Conservation (phyloP, 2,888 invertebrate species). For the Zaprionus obscuricornis region DNA sequence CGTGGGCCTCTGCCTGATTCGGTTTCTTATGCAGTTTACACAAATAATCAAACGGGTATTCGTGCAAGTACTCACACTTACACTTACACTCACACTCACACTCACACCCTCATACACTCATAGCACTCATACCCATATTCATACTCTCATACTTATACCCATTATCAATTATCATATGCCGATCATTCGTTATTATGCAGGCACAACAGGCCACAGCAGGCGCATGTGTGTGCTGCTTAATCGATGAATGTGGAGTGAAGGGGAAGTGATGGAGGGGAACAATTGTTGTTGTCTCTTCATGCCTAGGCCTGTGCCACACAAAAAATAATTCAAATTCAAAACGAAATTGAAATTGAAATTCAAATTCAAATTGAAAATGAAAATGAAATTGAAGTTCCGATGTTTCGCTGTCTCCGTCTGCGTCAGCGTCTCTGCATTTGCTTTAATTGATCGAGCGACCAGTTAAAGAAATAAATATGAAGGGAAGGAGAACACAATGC, state of each 20-base stretch:
- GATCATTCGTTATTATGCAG: slow-evolving; percentile 49
- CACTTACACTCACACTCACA: slow-evolving; percentile 2
- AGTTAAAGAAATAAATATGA: neutral
- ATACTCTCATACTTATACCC: slow-evolving; percentile 21
- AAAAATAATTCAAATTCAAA: too few relatives aligned
- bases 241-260: too few relatives aligned
- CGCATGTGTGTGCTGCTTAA: slow-evolving; percentile 32
- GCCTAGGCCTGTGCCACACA: slow-evolving; percentile 29
- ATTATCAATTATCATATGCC: slow-evolving; percentile 66
- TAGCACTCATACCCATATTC: neutral
- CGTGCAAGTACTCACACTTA: too few relatives aligned
- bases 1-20: slow-evolving; percentile 39
- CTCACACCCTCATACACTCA: slow-evolving; percentile 2
- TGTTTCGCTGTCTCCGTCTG: slow-evolving; percentile 8
- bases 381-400: slow-evolving; percentile 36
- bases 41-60: slow-evolving; percentile 36
- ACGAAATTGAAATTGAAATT: too few relatives aligned
- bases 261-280: too few relatives aligned
- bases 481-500: slow-evolving; percentile 2
- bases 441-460: slow-evolving; percentile 55
- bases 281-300: neutral
- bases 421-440: slow-evolving; percentile 42
- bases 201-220: slow-evolving; percentile 26
- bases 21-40: slow-evolving; percentile 65
- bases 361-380: too few relatives aligned